Evolutionary conservation across 2,888 invertebrate species (phyloP).

Genomic region (Heliconius ismenius): DNA sequence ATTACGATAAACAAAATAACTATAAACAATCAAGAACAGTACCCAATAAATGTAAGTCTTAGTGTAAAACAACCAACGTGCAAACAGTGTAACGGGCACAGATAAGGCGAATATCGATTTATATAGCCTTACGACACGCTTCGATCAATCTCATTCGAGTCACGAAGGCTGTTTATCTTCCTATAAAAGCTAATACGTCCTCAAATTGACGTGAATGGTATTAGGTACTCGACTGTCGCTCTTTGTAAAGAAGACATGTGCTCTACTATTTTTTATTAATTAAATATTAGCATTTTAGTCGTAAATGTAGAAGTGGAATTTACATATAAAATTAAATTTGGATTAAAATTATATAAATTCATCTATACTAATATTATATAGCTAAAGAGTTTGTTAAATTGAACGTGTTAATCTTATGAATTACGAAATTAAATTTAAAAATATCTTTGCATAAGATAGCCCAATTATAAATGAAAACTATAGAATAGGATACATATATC

Average conservation of each 20-base stretch:
- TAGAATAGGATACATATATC: no score
- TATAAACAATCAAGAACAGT: conserved; percentile 16
- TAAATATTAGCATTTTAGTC: conserved; percentile 11
- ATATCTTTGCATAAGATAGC: no score
- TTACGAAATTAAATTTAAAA: no score
- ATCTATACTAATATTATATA: no score
- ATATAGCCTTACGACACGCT: conserved; percentile 45
- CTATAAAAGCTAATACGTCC: conserved; percentile 47
- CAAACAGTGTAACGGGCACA: conserved; percentile 35
- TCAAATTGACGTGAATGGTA: conserved; percentile 46
- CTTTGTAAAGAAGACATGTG: conserved; percentile 29
- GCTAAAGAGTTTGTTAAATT: no score
- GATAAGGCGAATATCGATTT: conserved; percentile 50
- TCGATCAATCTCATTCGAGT: conserved; percentile 49
- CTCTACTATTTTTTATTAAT: conserved; percentile 25
- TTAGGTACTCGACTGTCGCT: conserved; percentile 29
- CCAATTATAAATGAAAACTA: no score
- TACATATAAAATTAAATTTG: background rate
- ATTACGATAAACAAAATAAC: background rate
- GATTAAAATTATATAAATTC: no score
- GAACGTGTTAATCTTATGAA: background rate
- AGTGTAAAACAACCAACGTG: background rate
- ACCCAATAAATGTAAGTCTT: conserved; percentile 35
- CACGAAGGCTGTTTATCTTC: conserved; percentile 48
- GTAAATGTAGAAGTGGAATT: background rate